Evolutionary conservation across 2,888 invertebrate genomes (phyloP).

Genomic region (Phania funesta): DNA sequence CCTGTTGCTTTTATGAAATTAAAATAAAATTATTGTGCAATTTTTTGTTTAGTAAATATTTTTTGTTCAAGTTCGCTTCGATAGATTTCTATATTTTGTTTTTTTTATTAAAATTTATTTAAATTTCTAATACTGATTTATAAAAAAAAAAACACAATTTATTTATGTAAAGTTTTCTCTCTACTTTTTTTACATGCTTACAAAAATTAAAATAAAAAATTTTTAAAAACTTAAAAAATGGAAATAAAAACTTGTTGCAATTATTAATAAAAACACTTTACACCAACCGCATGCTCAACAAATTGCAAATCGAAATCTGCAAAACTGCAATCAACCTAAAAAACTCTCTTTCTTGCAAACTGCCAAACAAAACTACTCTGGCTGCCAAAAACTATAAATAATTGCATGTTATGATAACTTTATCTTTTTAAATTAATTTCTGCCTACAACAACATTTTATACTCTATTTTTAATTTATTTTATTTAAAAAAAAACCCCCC

Average conservation of each 20-base stretch:
- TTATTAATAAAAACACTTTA: constrained; percentile 45
- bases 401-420: constrained; percentile 29
- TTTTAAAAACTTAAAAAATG: constrained; percentile 34
- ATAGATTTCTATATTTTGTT: constrained; percentile 14
- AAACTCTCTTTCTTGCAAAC: constrained; percentile 39
- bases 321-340: constrained; percentile 42
- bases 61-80: constrained; percentile 16
- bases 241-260: constrained; percentile 5
- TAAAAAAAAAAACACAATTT: neutral
- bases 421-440: constrained; percentile 1
- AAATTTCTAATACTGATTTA: constrained; percentile 16
- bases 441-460: neutral
- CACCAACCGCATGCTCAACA: constrained; percentile 59
- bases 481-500: neutral
- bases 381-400: constrained; percentile 4
- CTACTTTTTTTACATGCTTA: constrained; percentile 64
- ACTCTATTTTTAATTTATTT: neutral
- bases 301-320: constrained; percentile 52
- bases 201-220: constrained; percentile 24
- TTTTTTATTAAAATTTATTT: constrained; percentile 14
- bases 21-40: constrained; percentile 9
- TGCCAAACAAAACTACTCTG: neutral
- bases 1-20: constrained; percentile 50
- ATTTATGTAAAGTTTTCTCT: constrained; percentile 33
- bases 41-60: constrained; percentile 38